Conservation (phyloP, 2,113 vertebrate genomes). For the Paracanthobrama guichenoti region DNA sequence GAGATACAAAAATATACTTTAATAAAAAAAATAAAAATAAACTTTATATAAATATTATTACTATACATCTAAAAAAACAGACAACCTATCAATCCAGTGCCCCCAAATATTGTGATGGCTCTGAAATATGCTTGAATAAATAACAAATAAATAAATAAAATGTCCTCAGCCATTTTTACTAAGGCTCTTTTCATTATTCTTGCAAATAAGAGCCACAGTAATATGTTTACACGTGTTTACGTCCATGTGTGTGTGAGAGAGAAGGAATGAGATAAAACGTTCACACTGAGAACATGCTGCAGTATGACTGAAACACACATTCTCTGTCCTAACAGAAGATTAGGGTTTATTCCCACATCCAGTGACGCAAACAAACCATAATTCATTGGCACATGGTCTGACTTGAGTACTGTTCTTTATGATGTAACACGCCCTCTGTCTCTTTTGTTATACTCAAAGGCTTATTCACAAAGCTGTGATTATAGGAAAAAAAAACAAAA, state of each 20-base stretch:
- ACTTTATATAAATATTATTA: neutral
- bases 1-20: neutral
- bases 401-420: slow-evolving; percentile 12
- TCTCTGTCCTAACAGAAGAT: neutral
- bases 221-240: neutral
- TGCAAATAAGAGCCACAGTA: neutral
- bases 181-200: slow-evolving; percentile 3
- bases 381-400: slow-evolving; percentile 2
- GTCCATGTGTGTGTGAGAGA: neutral
- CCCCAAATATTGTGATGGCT: neutral
- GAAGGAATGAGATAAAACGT: neutral
- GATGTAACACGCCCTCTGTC: neutral
- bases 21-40: neutral
- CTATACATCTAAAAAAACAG: neutral
- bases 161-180: neutral
- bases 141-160: neutral
- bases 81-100: neutral
- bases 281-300: neutral
- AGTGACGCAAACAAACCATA: slow-evolving; percentile 5
- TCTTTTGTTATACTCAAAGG: neutral
- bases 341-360: neutral
- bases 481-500: neutral
- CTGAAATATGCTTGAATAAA: neutral
- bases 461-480: slow-evolving; percentile 18
- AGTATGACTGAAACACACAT: neutral